Evolutionary conservation across 2,113 vertebrate genomes (phyloP).

Genomic region (Mungos mungo): DNA sequence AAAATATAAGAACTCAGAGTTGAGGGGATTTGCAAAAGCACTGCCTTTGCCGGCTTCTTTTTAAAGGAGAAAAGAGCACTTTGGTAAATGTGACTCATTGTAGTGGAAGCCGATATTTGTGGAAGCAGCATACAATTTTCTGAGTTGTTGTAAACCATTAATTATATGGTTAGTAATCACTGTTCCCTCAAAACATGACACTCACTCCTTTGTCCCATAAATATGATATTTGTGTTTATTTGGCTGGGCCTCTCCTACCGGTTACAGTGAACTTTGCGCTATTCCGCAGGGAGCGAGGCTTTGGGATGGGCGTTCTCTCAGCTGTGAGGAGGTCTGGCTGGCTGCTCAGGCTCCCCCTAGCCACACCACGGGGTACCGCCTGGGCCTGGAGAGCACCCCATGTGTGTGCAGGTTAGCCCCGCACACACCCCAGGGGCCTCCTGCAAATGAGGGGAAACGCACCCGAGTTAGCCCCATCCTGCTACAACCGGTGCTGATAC

Average conservation of each 20-base stretch:
- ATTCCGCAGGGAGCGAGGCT: not conserved
- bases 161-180: constrained; percentile 53
- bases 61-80: not conserved
- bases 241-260: not conserved
- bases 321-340: not conserved
- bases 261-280: not conserved
- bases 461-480: not conserved
- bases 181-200: constrained; percentile 73
- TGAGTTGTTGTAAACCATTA: constrained; percentile 66
- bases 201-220: constrained; percentile 67
- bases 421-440: not conserved
- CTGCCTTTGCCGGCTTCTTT: constrained; percentile 26
- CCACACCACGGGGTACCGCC: not conserved
- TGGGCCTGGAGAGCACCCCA: not conserved
- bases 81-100: constrained; percentile 60
- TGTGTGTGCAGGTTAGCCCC: not conserved
- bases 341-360: not conserved
- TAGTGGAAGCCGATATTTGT: constrained; percentile 66
- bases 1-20: not conserved
- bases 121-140: constrained; percentile 66
- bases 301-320: not conserved
- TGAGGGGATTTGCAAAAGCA: not conserved
- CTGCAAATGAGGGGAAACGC: not conserved
- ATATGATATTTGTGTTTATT: constrained; percentile 68
- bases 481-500: rapidly evolving